Percentiles rank a stretch among this genome's conserved stretches.
phyloP scores from a whole-genome alignment of 2,797 vertebrate species.

The Setipinna tenuifilis region DNA sequence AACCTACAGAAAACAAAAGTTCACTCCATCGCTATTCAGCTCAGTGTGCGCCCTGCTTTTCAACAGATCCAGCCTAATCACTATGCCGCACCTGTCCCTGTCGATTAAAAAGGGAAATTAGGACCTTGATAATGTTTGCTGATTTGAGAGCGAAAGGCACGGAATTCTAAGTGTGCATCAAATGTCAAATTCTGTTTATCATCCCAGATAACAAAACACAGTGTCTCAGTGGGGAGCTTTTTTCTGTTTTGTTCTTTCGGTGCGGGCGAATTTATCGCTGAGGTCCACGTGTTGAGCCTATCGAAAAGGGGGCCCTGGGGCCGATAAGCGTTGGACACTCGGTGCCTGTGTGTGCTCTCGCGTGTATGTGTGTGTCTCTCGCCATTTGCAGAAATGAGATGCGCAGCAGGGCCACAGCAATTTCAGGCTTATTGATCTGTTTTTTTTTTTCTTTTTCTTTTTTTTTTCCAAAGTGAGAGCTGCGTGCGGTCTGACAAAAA shows the following conservation, averaged over 20 bases:
- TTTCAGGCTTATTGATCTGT: conserved; percentile 63
- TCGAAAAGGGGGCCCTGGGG: conserved; percentile 48
- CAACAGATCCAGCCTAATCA: conserved; percentile 44
- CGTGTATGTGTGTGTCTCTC: not conserved
- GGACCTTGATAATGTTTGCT: conserved; percentile 59
- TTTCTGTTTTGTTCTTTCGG: not conserved
- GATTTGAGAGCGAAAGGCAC: conserved; percentile 54
- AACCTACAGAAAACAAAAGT: conserved; percentile 47
- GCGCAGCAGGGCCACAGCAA: conserved; percentile 35
- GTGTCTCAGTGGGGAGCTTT: conserved; percentile 5
- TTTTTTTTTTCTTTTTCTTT: conserved; percentile 49
- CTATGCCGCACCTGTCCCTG: conserved; percentile 54
- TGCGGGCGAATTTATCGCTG: not conserved
- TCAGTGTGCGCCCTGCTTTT: not conserved
- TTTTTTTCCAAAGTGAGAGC: conserved; percentile 48
- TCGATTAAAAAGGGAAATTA: conserved; percentile 56
- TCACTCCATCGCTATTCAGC: not conserved
- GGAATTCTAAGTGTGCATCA: conserved; percentile 68
- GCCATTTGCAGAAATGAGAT: conserved; percentile 51
- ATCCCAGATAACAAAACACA: conserved; percentile 32
- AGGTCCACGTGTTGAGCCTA: conserved; percentile 45
- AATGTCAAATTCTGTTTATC: conserved; percentile 67
- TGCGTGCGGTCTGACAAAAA: conserved; percentile 5
- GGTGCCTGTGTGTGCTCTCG: conserved; percentile 34
- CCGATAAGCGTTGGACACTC: conserved; percentile 40